Percentiles rank a stretch among this genome's conserved stretches.
Evolutionary conservation across 2,797 vertebrate genomes (phyloP).

Genomic region (Pangasius larnaudii): DNA sequence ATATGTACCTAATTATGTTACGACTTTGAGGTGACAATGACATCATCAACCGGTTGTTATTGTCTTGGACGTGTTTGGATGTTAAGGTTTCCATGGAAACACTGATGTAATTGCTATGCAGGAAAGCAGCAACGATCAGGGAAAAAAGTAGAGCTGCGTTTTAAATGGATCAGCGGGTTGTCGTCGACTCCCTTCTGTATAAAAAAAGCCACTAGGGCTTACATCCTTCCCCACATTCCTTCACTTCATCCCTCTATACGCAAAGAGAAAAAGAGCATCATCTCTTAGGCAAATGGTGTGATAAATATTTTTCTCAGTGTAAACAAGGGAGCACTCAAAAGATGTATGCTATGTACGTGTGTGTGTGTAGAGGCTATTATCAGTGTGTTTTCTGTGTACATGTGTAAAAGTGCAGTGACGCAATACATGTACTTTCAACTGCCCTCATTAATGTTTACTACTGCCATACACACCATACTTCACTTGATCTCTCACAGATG

Average conservation of each 20-base stretch:
- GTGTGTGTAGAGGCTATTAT: conserved; percentile 14
- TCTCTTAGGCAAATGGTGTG: conserved; percentile 11
- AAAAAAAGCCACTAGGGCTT: conserved; percentile 49
- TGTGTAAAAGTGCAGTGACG: conserved; percentile 62
- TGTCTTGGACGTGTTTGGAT: conserved; percentile 59
- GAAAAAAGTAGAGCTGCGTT: conserved; percentile 51
- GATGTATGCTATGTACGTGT: background rate
- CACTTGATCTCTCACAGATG: conserved; percentile 35
- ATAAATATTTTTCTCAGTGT: conserved; percentile 44
- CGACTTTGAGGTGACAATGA: conserved; percentile 67
- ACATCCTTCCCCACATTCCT: conserved; percentile 23
- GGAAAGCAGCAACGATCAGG: conserved; percentile 35
- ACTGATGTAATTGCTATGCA: conserved; percentile 65
- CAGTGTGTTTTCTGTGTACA: conserved; percentile 53
- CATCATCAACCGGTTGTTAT: conserved; percentile 69
- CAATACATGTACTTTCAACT: conserved; percentile 52
- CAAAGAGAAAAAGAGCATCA: conserved; percentile 9
- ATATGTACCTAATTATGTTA: conserved; percentile 65
- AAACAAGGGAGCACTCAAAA: conserved; percentile 18
- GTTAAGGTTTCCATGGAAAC: conserved; percentile 70
- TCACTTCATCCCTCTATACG: conserved; percentile 30
- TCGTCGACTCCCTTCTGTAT: conserved; percentile 54
- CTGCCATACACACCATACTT: conserved; percentile 46
- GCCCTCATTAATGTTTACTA: conserved; percentile 67
- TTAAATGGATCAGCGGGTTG: conserved; percentile 49